phyloP scores from a whole-genome alignment of 2,888 invertebrate species.

The Drosophila flavopinicola region DNA sequence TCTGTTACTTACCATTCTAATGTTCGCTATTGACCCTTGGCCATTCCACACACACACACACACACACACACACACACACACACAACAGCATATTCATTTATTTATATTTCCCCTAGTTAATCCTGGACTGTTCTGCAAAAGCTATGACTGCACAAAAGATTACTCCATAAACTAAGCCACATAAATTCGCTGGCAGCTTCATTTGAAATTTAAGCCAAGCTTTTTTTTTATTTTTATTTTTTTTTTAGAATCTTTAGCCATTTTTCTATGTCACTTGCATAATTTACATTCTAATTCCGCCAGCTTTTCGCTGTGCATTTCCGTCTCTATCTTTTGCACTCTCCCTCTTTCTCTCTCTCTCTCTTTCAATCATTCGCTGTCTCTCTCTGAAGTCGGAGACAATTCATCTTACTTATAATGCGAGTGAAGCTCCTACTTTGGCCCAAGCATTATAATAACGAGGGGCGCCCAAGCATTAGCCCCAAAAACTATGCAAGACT shows the following conservation, averaged over 20 bases:
- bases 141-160: constrained; percentile 25
- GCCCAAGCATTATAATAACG: constrained; percentile 62
- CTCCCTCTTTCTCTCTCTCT: neutral
- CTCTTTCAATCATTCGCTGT: constrained; percentile 20
- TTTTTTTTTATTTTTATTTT: constrained; percentile 34
- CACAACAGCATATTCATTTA: constrained; percentile 9
- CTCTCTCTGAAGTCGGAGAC: constrained; percentile 46
- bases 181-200: constrained; percentile 37
- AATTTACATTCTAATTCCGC: constrained; percentile 74
- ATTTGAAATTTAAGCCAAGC: constrained; percentile 53
- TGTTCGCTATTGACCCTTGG: constrained; percentile 21
- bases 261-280: constrained; percentile 68
- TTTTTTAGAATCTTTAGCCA: constrained; percentile 22
- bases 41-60: neutral
- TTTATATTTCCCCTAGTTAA: constrained; percentile 23
- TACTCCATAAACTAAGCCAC: constrained; percentile 34
- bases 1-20: too few relatives aligned
- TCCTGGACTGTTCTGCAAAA: constrained; percentile 23
- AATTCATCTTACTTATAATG: constrained; percentile 76
- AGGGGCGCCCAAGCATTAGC: constrained; percentile 46
- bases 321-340: neutral
- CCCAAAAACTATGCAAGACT: constrained; percentile 71
- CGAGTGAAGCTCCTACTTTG: constrained; percentile 49
- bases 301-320: constrained; percentile 43
- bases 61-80: too few relatives aligned